Evolutionary conservation across 2,888 invertebrate species (phyloP).

Genomic region (Dryobotodes eremita): DNA sequence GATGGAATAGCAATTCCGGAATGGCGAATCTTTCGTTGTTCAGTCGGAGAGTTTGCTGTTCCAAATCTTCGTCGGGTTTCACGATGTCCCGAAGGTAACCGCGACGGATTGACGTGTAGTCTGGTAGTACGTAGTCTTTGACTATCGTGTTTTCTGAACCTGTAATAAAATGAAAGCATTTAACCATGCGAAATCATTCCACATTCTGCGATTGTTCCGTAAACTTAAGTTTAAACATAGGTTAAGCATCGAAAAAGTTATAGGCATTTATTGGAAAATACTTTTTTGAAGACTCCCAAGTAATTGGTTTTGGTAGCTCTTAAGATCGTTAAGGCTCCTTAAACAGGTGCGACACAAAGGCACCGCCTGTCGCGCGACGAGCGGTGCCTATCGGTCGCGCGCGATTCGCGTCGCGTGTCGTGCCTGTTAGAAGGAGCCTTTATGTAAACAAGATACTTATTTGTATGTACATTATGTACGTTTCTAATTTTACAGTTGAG

Average conservation of each 20-base stretch:
- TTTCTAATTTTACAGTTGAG: too few species aligned
- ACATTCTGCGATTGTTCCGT: background rate
- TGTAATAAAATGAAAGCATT: conserved; percentile 64
- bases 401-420: too few species aligned
- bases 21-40: conserved; percentile 98
- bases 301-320: background rate
- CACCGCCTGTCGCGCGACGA: too few species aligned
- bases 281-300: background rate
- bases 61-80: conserved; percentile 86
- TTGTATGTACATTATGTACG: too few species aligned
- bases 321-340: too few species aligned
- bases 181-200: background rate
- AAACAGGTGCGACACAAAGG: too few species aligned
- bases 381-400: too few species aligned
- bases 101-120: conserved; percentile 96
- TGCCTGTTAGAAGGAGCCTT: too few species aligned
- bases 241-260: background rate
- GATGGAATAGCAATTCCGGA: conserved; percentile 98
- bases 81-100: conserved; percentile 92
- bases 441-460: background rate
- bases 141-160: conserved; percentile 93
- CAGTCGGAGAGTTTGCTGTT: conserved; percentile 95
- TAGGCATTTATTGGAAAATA: background rate
- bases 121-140: conserved; percentile 98
- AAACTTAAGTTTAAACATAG: background rate